Evolutionary conservation across 2,888 invertebrate species (phyloP).

Genomic region (Synanthedon andrenaeformis): DNA sequence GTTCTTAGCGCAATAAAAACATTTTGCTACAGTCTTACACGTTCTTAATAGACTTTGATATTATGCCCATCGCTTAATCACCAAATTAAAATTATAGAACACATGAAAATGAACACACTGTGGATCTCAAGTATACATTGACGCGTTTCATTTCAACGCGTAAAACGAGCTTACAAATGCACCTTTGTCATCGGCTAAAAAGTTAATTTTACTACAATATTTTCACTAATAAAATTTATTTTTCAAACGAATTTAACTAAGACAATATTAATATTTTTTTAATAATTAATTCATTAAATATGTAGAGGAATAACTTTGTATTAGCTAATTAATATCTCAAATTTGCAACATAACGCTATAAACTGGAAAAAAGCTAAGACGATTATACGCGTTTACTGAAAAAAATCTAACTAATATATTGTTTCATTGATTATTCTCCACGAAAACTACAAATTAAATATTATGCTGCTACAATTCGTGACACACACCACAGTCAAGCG

Average conservation of each 20-base stretch:
- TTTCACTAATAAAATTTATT: constrained; percentile 48
- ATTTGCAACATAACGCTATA: constrained; percentile 12
- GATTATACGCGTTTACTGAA: not conserved
- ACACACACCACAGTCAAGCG: not conserved
- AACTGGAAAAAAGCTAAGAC: not conserved
- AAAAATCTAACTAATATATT: not conserved
- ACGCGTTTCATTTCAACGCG: no score
- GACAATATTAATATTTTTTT: constrained; percentile 24
- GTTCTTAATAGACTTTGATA: no score
- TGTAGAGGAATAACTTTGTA: constrained; percentile 41
- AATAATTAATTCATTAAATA: constrained; percentile 31
- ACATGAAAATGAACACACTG: not conserved
- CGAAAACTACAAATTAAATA: not conserved
- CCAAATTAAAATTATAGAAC: not conserved
- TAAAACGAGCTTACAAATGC: no score
- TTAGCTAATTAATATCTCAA: constrained; percentile 26
- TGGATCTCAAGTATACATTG: not conserved
- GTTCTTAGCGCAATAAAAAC: no score
- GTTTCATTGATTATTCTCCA: not conserved
- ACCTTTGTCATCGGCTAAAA: no score
- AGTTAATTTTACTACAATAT: constrained; percentile 30
- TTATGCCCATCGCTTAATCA: not conserved
- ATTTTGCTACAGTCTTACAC: no score
- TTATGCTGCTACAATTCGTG: not conserved
- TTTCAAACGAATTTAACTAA: constrained; percentile 25